Percentiles rank a stretch among this genome's conserved stretches.
phyloP scores from a whole-genome alignment of 2,797 vertebrate species.

The Brachyalestes nurse region DNA sequence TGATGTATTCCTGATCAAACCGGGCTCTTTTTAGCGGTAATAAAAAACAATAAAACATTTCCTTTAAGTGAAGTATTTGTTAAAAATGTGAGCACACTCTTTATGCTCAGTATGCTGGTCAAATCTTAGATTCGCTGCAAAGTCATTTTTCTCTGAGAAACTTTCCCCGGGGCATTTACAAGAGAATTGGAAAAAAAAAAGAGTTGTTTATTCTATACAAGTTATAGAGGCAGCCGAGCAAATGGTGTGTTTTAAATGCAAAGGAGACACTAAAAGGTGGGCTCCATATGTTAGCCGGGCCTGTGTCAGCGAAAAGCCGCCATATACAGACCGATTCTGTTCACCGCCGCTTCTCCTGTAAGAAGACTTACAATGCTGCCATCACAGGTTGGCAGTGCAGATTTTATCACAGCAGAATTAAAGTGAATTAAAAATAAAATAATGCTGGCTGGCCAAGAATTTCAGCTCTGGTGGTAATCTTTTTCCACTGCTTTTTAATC shows the following conservation, averaged over 20 bases:
- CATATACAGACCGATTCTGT: conserved; percentile 73
- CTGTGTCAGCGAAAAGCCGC: conserved; percentile 78
- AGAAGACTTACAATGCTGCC: conserved; percentile 79
- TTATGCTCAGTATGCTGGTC: not conserved
- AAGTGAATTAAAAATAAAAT: conserved; percentile 83
- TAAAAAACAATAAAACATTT: not conserved
- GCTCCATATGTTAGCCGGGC: conserved; percentile 74
- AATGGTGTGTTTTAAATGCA: conserved; percentile 79
- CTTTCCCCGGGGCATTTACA: conserved; percentile 5
- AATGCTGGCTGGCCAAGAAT: conserved; percentile 76
- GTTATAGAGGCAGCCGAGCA: conserved; percentile 63
- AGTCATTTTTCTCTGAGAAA: conserved; percentile 30
- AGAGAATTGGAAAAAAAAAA: conserved; percentile 17
- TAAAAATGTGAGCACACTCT: not conserved
- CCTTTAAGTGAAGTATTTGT: not conserved
- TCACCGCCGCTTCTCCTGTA: conserved; percentile 33
- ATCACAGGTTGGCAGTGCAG: conserved; percentile 69
- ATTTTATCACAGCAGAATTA: conserved; percentile 84
- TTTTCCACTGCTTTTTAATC: conserved; percentile 76
- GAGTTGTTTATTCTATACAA: conserved; percentile 61
- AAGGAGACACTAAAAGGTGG: conserved; percentile 69
- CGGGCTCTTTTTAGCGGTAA: not conserved
- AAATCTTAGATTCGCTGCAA: not conserved
- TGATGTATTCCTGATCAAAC: not conserved
- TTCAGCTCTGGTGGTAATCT: conserved; percentile 74